phyloP scores from a whole-genome alignment of 2,113 vertebrate species.

The Bubo blakistoni region DNA sequence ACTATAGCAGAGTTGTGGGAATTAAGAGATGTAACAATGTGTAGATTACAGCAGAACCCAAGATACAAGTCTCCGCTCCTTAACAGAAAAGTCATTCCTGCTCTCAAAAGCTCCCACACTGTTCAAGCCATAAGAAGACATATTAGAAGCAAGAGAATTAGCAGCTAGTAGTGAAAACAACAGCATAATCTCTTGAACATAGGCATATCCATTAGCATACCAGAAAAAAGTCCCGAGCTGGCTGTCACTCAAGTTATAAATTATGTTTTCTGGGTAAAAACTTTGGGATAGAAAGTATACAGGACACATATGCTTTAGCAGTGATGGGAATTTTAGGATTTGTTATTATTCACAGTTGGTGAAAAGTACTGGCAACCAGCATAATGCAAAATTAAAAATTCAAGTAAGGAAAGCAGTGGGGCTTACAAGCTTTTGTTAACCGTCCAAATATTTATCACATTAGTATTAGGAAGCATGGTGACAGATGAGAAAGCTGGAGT shows the following conservation, averaged over 20 bases:
- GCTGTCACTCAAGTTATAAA: neutral
- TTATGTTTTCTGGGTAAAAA: neutral
- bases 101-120: neutral
- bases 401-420: neutral
- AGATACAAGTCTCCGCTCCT: neutral
- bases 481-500: neutral
- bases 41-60: neutral
- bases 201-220: neutral
- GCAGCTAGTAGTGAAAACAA: slow-evolving; percentile 7
- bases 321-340: neutral
- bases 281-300: neutral
- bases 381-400: neutral
- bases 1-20: neutral
- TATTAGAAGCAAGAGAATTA: neutral
- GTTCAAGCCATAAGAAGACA: neutral
- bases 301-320: neutral
- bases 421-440: neutral
- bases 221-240: neutral
- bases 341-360: neutral
- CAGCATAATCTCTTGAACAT: neutral
- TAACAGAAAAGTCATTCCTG: neutral
- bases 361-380: neutral
- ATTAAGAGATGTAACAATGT: neutral
- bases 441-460: neutral
- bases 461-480: neutral